These are phyloP conservation scores for Cheumatopsyche charites DNA, from an alignment of 1,140 invertebrate genomes.

Conservation along the genomic window DNA sequence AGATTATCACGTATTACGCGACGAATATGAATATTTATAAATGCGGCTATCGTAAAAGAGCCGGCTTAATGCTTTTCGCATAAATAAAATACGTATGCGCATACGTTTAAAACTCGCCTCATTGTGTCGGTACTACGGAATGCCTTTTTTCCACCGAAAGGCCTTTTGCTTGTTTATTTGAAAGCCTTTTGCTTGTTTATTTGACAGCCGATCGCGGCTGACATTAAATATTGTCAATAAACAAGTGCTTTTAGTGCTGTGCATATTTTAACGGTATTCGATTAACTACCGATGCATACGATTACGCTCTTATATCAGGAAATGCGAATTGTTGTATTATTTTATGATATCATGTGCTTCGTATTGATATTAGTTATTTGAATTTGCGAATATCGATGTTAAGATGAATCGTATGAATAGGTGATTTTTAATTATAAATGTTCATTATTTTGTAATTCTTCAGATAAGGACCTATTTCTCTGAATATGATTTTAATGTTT, in stretches of 20 bases:
- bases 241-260: background rate
- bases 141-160: no score
- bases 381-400: no score
- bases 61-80: background rate
- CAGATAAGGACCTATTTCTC: no score
- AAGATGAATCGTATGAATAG: no score
- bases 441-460: no score
- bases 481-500: no score
- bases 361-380: no score
- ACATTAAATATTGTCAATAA: conserved; percentile 12
- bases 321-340: background rate
- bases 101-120: background rate
- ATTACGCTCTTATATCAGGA: background rate
- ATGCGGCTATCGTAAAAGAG: background rate
- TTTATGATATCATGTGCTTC: no score
- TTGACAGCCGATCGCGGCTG: background rate
- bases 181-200: background rate
- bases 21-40: conserved; percentile 14
- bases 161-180: no score
- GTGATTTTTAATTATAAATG: no score
- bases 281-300: background rate
- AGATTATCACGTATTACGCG: background rate
- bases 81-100: conserved; percentile 21
- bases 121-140: no score
- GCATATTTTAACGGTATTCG: background rate